Evolutionary conservation across 2,797 vertebrate genomes (phyloP).

Genomic region (Parambassis ranga): DNA sequence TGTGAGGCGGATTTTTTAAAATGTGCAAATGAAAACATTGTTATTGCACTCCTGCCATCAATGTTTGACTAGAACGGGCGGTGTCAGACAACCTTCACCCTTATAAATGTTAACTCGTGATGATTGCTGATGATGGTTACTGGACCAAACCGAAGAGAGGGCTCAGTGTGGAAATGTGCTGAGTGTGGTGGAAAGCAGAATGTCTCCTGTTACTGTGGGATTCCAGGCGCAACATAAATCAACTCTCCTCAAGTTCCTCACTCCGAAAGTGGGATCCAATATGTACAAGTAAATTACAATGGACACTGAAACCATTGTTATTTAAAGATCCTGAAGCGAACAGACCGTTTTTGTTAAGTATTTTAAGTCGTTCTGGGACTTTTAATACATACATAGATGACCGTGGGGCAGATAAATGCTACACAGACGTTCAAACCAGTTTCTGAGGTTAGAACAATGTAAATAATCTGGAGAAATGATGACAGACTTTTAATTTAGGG

Average conservation of each 20-base stretch:
- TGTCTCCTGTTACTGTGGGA: conserved; percentile 57
- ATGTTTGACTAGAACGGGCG: conserved; percentile 13
- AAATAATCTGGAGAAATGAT: no score
- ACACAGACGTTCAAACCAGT: no score
- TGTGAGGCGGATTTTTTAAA: neutral
- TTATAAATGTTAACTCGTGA: conserved; percentile 11
- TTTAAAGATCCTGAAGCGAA: no score
- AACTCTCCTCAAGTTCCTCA: neutral
- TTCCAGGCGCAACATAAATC: conserved; percentile 33
- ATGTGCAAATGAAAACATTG: neutral
- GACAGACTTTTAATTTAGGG: no score
- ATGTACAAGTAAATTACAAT: neutral
- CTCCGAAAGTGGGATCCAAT: neutral
- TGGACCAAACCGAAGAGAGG: conserved; percentile 32
- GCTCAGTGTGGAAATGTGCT: conserved; percentile 53
- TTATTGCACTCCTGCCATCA: neutral
- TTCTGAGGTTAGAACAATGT: no score
- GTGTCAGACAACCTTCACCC: conserved; percentile 1
- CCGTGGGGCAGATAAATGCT: neutral
- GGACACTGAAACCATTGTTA: neutral
- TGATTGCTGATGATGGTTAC: conserved; percentile 31
- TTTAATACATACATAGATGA: neutral
- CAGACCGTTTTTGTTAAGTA: neutral
- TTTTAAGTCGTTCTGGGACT: neutral
- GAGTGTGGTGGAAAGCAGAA: conserved; percentile 61